Evolutionary conservation across 1,140 invertebrate genomes (phyloP).

Genomic region (Drosophila grimshawi): DNA sequence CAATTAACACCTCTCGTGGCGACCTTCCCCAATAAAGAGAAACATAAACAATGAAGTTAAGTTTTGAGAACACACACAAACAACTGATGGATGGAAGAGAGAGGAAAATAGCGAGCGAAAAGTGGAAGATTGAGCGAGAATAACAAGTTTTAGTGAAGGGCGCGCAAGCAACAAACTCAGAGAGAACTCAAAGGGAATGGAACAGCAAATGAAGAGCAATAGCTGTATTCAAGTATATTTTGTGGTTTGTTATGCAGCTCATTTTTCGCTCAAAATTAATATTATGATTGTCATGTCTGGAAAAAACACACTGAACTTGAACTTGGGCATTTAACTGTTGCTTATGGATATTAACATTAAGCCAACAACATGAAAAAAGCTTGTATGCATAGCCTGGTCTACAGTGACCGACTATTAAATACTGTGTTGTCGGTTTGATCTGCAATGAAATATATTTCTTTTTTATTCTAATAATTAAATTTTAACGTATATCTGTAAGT

Average conservation of each 20-base stretch:
- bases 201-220: neutral
- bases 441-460: too few species aligned
- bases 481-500: too few species aligned
- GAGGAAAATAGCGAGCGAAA: neutral
- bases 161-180: slow-evolving; percentile 1
- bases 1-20: slow-evolving; percentile 60
- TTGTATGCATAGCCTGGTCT: neutral
- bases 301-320: slow-evolving; percentile 39
- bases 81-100: slow-evolving; percentile 33
- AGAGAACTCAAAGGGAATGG: slow-evolving; percentile 1
- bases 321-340: slow-evolving; percentile 37
- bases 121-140: neutral
- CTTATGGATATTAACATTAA: slow-evolving; percentile 6
- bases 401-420: neutral
- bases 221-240: slow-evolving; percentile 7
- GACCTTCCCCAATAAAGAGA: slow-evolving; percentile 56
- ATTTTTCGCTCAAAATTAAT: slow-evolving; percentile 3
- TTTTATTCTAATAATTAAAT: too few species aligned
- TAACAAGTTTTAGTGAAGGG: slow-evolving; percentile 31
- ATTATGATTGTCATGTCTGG: slow-evolving; percentile 17
- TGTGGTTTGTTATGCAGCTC: neutral
- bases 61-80: slow-evolving; percentile 22
- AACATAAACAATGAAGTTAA: slow-evolving; percentile 30
- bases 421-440: neutral
- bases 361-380: slow-evolving; percentile 4